Conservation (phyloP, 2,888 invertebrate genomes). For the Panzeria rudis region DNA sequence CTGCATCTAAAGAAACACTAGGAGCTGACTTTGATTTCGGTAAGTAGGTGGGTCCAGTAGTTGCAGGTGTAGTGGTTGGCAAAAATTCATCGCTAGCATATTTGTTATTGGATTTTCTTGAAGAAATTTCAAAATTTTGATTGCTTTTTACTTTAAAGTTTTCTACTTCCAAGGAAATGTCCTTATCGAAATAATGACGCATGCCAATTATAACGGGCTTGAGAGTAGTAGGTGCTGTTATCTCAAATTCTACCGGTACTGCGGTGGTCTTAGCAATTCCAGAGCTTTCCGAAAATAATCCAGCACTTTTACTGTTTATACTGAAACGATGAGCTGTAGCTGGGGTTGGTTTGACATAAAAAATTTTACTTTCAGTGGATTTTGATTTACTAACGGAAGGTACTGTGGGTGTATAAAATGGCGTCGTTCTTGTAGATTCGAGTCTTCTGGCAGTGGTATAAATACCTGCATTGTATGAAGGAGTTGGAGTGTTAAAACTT, state of each 20-base stretch:
- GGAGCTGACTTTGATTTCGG: conserved; percentile 73
- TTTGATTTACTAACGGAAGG: conserved; percentile 79
- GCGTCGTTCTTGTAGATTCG: conserved; percentile 81
- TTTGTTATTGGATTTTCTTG: conserved; percentile 72
- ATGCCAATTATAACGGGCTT: conserved; percentile 78
- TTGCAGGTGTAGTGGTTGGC: conserved; percentile 75
- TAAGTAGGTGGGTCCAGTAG: conserved; percentile 77
- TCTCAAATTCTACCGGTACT: conserved; percentile 64
- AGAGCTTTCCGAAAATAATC: conserved; percentile 74
- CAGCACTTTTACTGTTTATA: conserved; percentile 71
- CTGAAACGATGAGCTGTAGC: conserved; percentile 78
- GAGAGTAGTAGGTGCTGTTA: conserved; percentile 74
- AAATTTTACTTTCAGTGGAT: conserved; percentile 77
- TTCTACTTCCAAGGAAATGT: conserved; percentile 61
- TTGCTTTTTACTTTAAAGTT: conserved; percentile 67
- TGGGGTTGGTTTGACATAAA: conserved; percentile 72
- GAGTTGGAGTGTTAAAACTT: conserved; percentile 75
- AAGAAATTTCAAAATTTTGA: conserved; percentile 72
- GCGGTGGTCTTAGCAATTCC: conserved; percentile 74
- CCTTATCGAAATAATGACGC: conserved; percentile 76
- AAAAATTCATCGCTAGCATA: conserved; percentile 74
- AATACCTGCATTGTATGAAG: conserved; percentile 77
- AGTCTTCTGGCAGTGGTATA: conserved; percentile 81
- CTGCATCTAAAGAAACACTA: conserved; percentile 68
- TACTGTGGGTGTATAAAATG: conserved; percentile 83